Evolutionary conservation across 2,888 invertebrate species (phyloP).

Genomic region (Caenorhabditis parvicauda): DNA sequence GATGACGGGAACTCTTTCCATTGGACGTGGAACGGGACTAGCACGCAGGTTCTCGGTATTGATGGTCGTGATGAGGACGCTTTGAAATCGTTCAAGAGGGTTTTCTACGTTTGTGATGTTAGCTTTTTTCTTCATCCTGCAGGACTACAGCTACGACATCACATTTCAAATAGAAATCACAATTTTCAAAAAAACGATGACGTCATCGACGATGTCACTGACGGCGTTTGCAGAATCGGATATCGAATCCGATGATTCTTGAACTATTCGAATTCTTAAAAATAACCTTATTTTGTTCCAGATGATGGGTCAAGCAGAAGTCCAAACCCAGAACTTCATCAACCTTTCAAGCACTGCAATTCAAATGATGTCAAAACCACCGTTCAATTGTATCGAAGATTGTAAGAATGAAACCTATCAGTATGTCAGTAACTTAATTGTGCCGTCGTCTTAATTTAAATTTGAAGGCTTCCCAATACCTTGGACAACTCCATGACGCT

Average conservation of each 20-base stretch:
- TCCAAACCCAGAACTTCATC: conserved; percentile 14
- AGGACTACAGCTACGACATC: too few species aligned
- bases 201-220: too few species aligned
- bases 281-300: conserved; percentile 4
- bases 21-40: too few species aligned
- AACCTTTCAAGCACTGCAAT: conserved; percentile 28
- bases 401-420: conserved; percentile 15
- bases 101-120: too few species aligned
- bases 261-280: not conserved
- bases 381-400: conserved; percentile 34
- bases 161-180: too few species aligned
- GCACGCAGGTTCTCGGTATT: too few species aligned
- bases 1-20: too few species aligned
- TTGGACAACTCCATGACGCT: conserved; percentile 39
- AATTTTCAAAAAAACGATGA: too few species aligned
- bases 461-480: conserved; percentile 21
- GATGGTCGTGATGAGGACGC: too few species aligned
- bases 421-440: conserved; percentile 3
- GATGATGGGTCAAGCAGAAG: conserved; percentile 21
- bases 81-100: conserved; percentile 10
- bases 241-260: too few species aligned
- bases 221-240: too few species aligned
- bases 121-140: too few species aligned
- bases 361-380: conserved; percentile 29
- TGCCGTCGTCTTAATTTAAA: not conserved